Conservation (phyloP, 2,888 invertebrate genomes). For the Orthonevra nobilis region DNA sequence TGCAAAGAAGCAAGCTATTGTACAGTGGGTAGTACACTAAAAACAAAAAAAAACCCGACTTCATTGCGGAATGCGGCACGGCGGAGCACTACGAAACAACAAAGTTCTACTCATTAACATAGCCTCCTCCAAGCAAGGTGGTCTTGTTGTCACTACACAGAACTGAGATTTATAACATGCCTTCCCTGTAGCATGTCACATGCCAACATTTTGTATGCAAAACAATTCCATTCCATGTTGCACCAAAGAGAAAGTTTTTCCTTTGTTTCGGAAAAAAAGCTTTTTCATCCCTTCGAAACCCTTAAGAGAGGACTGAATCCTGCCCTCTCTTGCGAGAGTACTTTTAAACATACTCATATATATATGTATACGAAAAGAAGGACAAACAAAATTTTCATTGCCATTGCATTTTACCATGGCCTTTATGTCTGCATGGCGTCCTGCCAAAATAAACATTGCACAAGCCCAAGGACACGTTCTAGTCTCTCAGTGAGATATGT, state of each 20-base stretch:
- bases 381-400: constrained; percentile 53
- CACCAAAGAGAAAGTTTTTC: too few species aligned
- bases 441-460: constrained; percentile 60
- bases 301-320: constrained; percentile 1
- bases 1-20: too few species aligned
- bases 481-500: too few species aligned
- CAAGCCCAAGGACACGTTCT: constrained; percentile 4
- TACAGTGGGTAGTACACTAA: too few species aligned
- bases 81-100: background rate
- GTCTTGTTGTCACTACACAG: constrained; percentile 12
- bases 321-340: too few species aligned
- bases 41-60: background rate
- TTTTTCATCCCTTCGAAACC: constrained; percentile 7
- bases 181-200: background rate
- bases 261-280: constrained; percentile 2
- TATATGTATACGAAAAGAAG: constrained; percentile 4
- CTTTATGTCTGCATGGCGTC: constrained; percentile 64
- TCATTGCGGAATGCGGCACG: too few species aligned
- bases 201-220: too few species aligned
- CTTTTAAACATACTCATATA: background rate
- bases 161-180: constrained; percentile 31
- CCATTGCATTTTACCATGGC: constrained; percentile 65
- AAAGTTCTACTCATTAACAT: constrained; percentile 8
- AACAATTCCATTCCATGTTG: too few species aligned
- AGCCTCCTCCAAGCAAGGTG: constrained; percentile 10